Evolutionary conservation across 2,888 invertebrate genomes (phyloP).

Genomic region (Dichetophora obliterata): DNA sequence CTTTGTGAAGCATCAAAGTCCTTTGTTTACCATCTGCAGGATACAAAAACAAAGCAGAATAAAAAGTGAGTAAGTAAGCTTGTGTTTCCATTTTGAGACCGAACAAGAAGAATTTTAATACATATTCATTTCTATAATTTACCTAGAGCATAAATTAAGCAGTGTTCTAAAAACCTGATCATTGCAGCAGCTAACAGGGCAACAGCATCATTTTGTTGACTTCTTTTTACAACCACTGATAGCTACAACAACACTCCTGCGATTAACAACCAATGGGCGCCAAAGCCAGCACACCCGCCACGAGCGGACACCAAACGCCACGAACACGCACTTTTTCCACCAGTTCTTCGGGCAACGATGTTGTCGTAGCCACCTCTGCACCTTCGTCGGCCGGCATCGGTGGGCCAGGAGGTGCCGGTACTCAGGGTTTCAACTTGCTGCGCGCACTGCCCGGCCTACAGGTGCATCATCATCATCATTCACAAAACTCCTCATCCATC

Average conservation of each 20-base stretch:
- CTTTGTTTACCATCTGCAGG: background rate
- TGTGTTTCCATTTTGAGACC: no score
- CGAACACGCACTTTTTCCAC: constrained; percentile 83
- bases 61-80: no score
- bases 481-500: constrained; percentile 71
- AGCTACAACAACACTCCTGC: background rate
- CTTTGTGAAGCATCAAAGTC: constrained; percentile 10
- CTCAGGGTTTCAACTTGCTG: constrained; percentile 76
- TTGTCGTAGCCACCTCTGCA: constrained; percentile 39
- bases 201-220: no score
- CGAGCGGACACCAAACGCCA: constrained; percentile 76
- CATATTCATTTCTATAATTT: no score
- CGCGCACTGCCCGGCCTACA: constrained; percentile 81
- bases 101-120: no score
- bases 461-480: constrained; percentile 65
- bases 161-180: no score
- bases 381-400: constrained; percentile 51
- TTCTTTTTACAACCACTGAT: background rate
- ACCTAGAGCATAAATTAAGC: no score
- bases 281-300: constrained; percentile 85
- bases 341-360: constrained; percentile 72
- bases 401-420: constrained; percentile 35
- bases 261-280: constrained; percentile 77
- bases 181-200: no score
- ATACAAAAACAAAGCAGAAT: background rate